A percentile compares a stretch with the other conserved stretches of the same genome.
phyloP scores from a whole-genome alignment of 2,113 vertebrate species.

The Cololabis saira region DNA sequence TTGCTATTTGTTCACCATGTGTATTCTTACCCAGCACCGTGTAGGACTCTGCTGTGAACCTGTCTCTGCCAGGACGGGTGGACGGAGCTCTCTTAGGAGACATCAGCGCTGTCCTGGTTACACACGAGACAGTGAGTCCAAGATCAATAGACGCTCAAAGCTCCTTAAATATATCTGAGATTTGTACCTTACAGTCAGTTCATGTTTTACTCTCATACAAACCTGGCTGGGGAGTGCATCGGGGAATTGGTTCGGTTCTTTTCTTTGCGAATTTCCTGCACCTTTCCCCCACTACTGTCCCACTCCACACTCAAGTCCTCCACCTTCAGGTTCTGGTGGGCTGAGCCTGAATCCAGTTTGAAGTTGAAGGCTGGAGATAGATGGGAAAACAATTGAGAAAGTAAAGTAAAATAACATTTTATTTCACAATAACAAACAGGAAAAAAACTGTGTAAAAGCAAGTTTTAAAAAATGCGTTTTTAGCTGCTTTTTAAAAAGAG shows the following conservation, averaged over 20 bases:
- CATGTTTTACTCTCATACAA: background rate
- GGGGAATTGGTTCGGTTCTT: slow-evolving; percentile 91
- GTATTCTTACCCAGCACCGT: slow-evolving; percentile 89
- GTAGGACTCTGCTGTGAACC: slow-evolving; percentile 96
- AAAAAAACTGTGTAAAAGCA: too few species aligned
- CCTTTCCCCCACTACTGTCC: slow-evolving; percentile 93
- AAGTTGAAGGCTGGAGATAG: slow-evolving; percentile 87
- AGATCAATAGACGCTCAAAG: background rate
- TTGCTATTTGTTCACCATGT: background rate
- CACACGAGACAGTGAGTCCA: background rate
- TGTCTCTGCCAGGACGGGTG: slow-evolving; percentile 86
- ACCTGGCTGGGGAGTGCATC: slow-evolving; percentile 94
- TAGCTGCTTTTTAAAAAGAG: too few species aligned
- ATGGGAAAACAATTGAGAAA: background rate
- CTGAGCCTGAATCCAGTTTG: slow-evolving; percentile 88
- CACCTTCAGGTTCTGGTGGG: slow-evolving; percentile 96
- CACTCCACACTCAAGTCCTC: slow-evolving; percentile 93
- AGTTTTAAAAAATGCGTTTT: too few species aligned
- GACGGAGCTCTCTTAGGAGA: slow-evolving; percentile 92
- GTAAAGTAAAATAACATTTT: too few species aligned
- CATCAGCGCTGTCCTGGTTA: slow-evolving; percentile 84
- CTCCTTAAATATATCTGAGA: background rate
- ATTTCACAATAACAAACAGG: too few species aligned
- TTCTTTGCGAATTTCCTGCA: slow-evolving; percentile 95
- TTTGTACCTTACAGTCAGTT: background rate